Base-by-base conservation (phyloP, 2,113 vertebrate species). In the Lampris megalopsis region DNA sequence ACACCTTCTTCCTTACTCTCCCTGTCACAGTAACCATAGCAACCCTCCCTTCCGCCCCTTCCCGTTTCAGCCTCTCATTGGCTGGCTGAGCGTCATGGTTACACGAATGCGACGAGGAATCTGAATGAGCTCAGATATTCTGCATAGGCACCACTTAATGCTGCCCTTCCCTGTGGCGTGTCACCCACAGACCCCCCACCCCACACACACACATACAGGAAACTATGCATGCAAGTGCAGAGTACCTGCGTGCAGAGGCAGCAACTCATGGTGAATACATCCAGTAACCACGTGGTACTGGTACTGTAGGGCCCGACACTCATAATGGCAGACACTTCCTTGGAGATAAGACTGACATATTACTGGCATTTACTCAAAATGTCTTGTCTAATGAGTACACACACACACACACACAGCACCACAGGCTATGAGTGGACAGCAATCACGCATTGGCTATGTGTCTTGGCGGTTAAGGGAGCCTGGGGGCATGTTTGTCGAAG, bases 101-200 rank as follows among this genome's bases (percentile, higher is more conserved):
- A 91, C 91, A 87, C 75, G 71, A 68, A 89, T 90, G 84, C 86
- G 71, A 86, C 81, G 80, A 81, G 88, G 91, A 91, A 93, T 92
- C 82, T 89, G 88, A 93, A 93, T 91, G 88, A 92, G 91, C 88
- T 91, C 83, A 83, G 85, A 86, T 89, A 91, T 84, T 85, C 71
- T 79, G 83, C 82, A 71, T 49, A 11, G 63, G 67, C 81, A 78
- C 73, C 71, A 66, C 81, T 90, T 91, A 88, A 87, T 86, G 78
- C 78, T 83, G 85, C 84, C 86, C 81, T 88, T 91, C 88, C 88
- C 80, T 45, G 24, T 24, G 24, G 77, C 78, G 71, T 74, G 78
- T 45, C 78, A 78, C 65, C 77, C 48, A 49, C 47, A 4, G 38
- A 79, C 67, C 69, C 60, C 86, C 77, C 70, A 53, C 37, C 52